Conservation (phyloP, 1,140 invertebrate species). For the Calliopsis andreniformis region DNA sequence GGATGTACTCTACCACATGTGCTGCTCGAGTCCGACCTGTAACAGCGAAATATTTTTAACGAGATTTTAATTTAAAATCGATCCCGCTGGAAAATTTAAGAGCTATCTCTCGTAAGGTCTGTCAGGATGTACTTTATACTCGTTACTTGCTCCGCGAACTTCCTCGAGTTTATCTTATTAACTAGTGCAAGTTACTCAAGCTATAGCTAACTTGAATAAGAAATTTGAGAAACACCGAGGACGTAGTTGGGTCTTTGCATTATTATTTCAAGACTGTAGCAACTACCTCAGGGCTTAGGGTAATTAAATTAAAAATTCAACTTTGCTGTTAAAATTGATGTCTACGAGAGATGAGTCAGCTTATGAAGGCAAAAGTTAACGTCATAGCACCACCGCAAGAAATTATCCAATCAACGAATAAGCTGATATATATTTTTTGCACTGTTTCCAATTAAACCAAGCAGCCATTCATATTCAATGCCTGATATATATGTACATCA, state of each 20-base stretch:
- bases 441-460: neutral
- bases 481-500: too few relatives aligned
- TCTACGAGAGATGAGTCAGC: too few relatives aligned
- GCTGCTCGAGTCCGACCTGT: neutral
- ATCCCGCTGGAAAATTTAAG: neutral
- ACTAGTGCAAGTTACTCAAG: slow-evolving; percentile 39
- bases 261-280: neutral
- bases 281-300: slow-evolving; percentile 27
- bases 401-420: neutral
- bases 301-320: too few relatives aligned
- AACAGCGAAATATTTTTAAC: neutral
- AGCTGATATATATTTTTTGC: too few relatives aligned
- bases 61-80: neutral
- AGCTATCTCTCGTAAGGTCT: neutral
- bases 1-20: neutral
- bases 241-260: slow-evolving; percentile 12
- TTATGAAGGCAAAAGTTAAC: neutral
- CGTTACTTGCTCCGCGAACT: neutral
- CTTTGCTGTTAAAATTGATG: too few relatives aligned
- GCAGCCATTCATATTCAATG: too few relatives aligned
- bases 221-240: slow-evolving; percentile 32
- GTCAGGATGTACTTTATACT: slow-evolving; percentile 26
- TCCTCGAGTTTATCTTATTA: too few relatives aligned
- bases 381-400: neutral
- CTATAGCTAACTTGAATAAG: slow-evolving; percentile 63